Conservation (phyloP, 2,113 vertebrate genomes). For the Elachura formosa region DNA sequence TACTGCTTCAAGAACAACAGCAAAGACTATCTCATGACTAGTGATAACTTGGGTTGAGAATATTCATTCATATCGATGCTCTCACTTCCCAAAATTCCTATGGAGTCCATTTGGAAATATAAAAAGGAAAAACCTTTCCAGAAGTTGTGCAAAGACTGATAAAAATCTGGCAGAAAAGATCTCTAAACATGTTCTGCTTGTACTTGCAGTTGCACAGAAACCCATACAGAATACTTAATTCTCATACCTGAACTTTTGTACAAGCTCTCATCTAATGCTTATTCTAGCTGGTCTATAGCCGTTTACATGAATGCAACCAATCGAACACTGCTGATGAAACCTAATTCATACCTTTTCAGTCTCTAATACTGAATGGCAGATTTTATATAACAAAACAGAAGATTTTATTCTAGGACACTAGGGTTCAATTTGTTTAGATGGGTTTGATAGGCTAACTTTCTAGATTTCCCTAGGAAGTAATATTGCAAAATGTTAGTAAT, state of each 20-base stretch:
- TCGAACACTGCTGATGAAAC: not conserved
- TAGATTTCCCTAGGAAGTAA: not conserved
- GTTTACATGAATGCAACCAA: not conserved
- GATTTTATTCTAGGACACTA: not conserved
- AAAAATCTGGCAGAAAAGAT: not conserved
- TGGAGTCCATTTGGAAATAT: not conserved
- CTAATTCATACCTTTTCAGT: not conserved
- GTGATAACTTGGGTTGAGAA: not conserved
- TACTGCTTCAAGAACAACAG: not conserved
- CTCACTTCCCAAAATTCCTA: not conserved
- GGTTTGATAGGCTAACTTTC: not conserved
- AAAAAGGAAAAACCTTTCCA: not conserved
- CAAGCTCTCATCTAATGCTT: not conserved
- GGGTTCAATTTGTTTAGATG: not conserved
- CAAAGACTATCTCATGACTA: not conserved
- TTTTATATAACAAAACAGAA: not conserved
- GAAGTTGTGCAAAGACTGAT: not conserved
- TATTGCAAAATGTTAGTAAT: not conserved
- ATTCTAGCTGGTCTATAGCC: not conserved
- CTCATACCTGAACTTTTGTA: not conserved
- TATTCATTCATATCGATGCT: not conserved
- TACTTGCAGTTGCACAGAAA: not conserved
- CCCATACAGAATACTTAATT: not conserved
- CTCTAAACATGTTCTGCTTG: not conserved
- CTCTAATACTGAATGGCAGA: not conserved